Evolutionary conservation across 2,888 invertebrate genomes (phyloP).

Genomic region (Campoplex nolae): DNA sequence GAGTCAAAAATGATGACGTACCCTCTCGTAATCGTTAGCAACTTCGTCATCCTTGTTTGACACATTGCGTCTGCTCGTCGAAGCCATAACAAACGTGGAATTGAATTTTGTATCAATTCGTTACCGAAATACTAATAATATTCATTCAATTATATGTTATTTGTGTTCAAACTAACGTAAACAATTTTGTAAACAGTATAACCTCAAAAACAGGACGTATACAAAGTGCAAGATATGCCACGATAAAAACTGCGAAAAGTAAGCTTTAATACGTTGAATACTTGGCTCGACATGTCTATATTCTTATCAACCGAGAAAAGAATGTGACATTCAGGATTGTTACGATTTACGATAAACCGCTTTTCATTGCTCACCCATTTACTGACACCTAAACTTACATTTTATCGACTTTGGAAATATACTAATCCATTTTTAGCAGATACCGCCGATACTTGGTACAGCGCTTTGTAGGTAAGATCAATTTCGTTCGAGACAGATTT

Average conservation of each 20-base stretch:
- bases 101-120: slow-evolving; percentile 37
- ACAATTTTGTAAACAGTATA: not conserved
- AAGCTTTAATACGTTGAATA: not conserved
- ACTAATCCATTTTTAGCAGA: not conserved
- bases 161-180: not conserved
- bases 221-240: not conserved
- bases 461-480: not conserved
- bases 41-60: slow-evolving; percentile 76
- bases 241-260: not conserved
- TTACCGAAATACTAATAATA: not conserved
- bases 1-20: slow-evolving; percentile 65
- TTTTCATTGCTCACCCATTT: slow-evolving; percentile 6
- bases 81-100: slow-evolving; percentile 72
- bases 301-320: slow-evolving; percentile 3
- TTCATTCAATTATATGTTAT: not conserved
- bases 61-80: slow-evolving; percentile 75
- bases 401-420: not conserved
- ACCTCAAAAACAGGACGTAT: not conserved
- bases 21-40: slow-evolving; percentile 79
- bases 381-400: not conserved
- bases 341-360: not conserved
- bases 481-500: not conserved
- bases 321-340: not conserved
- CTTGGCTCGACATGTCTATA: not conserved
- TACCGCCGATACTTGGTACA: not conserved